A percentile compares a stretch with the other conserved stretches of the same genome.
Conservation (phyloP, 2,888 invertebrate genomes). For the Noctua pronuba region DNA sequence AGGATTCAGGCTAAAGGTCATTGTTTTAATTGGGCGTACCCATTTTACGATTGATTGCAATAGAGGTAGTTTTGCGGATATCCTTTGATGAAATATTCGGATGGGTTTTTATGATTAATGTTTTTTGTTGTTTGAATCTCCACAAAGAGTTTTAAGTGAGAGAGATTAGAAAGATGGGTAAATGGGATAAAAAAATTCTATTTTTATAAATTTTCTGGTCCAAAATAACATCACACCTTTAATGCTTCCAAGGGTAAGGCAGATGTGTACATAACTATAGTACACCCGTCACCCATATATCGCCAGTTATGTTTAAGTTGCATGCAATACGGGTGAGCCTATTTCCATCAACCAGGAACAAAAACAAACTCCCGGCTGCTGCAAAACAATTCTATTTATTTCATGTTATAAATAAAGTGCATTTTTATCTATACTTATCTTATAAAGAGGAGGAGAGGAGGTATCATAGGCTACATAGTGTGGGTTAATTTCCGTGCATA, state of each 20-base stretch:
- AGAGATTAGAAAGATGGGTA: background rate
- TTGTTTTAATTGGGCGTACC: conserved; percentile 36
- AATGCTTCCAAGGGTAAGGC: background rate
- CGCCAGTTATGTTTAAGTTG: background rate
- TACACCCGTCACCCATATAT: background rate
- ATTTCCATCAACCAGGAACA: background rate
- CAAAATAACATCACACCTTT: background rate
- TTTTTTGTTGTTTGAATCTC: background rate
- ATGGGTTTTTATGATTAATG: background rate
- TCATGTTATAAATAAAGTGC: too few species aligned
- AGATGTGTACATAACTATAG: background rate
- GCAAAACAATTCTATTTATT: too few species aligned
- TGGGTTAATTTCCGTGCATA: too few species aligned
- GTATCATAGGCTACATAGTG: too few species aligned
- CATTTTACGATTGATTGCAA: conserved; percentile 27
- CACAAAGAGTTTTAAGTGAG: background rate
- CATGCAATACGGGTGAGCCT: background rate
- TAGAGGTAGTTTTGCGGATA: conserved; percentile 8
- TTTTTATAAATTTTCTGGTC: background rate
- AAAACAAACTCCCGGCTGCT: background rate
- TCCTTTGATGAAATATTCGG: conserved; percentile 6
- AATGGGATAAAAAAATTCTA: background rate
- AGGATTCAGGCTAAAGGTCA: conserved; percentile 43
- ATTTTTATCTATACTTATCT: too few species aligned
- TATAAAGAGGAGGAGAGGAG: too few species aligned